Conservation (phyloP, 2,113 vertebrate genomes). For the Phoxinus phoxinus region DNA sequence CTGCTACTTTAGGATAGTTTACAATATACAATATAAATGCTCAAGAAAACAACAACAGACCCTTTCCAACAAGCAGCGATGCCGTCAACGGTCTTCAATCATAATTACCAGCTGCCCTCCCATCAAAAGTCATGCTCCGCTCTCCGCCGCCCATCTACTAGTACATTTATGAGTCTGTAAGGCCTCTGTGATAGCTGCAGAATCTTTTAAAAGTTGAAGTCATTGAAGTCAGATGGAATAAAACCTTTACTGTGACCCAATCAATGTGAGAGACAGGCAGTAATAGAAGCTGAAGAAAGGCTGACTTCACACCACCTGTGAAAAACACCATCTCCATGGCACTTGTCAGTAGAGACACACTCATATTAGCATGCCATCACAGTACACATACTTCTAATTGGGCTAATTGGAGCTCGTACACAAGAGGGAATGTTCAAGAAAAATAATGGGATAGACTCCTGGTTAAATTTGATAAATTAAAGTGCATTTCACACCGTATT, state of each 20-base stretch:
- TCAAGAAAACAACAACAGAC: background rate
- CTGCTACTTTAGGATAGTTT: background rate
- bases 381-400: constrained; percentile 64
- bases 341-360: constrained; percentile 56
- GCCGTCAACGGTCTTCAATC: constrained; percentile 24
- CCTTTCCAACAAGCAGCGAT: constrained; percentile 16
- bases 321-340: constrained; percentile 54
- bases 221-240: constrained; percentile 38
- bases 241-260: constrained; percentile 54
- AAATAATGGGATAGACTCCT: constrained; percentile 56
- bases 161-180: constrained; percentile 38
- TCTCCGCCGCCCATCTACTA: background rate
- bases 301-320: constrained; percentile 55
- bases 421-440: constrained; percentile 51
- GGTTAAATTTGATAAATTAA: constrained; percentile 56
- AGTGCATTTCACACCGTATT: constrained; percentile 22
- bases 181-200: constrained; percentile 11
- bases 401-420: constrained; percentile 67
- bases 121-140: constrained; percentile 12
- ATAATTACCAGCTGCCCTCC: background rate
- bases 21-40: background rate
- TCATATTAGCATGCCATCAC: constrained; percentile 68
- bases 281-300: constrained; percentile 59
- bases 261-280: constrained; percentile 57
- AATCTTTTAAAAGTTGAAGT: constrained; percentile 42